Evolutionary conservation across 1,140 invertebrate species (phyloP).

Genomic region (Drosophila jambulina): DNA sequence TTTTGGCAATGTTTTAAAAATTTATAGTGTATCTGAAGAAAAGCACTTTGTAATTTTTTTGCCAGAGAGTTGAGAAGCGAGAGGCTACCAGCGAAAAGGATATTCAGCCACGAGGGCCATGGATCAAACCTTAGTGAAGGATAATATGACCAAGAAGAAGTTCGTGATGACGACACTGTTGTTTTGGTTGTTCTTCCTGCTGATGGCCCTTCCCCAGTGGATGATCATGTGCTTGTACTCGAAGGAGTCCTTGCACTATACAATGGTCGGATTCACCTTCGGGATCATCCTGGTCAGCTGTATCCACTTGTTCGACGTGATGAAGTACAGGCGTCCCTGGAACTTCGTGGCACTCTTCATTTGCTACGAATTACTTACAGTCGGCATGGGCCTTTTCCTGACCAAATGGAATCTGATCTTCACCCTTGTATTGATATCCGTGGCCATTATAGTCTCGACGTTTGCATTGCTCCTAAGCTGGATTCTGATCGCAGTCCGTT

Average conservation of each 20-base stretch:
- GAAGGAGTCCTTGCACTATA: slow-evolving; percentile 18
- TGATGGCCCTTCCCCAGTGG: slow-evolving; percentile 53
- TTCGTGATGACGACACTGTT: slow-evolving; percentile 19
- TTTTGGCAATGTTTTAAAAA: background rate
- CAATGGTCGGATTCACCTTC: slow-evolving; percentile 5
- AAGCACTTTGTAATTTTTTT: background rate
- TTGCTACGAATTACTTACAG: slow-evolving; percentile 53
- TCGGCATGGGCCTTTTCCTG: slow-evolving; percentile 39
- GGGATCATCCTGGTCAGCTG: background rate
- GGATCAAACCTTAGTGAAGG: background rate
- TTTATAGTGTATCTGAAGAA: slow-evolving; percentile 3
- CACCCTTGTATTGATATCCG: slow-evolving; percentile 4
- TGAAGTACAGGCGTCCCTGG: slow-evolving; percentile 19
- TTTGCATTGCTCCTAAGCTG: background rate
- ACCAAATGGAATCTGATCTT: slow-evolving; percentile 9
- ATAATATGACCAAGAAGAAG: background rate
- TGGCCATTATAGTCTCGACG: background rate
- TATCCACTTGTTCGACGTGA: background rate
- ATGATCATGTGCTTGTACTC: slow-evolving; percentile 28
- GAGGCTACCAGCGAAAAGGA: background rate
- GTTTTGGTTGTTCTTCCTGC: background rate
- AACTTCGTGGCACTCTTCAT: slow-evolving; percentile 3
- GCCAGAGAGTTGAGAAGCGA: background rate
- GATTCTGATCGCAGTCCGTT: slow-evolving; percentile 5
- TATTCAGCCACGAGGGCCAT: background rate